Base-by-base conservation (phyloP, 1,140 invertebrate species). In the Euwallacea fornicatus region DNA sequence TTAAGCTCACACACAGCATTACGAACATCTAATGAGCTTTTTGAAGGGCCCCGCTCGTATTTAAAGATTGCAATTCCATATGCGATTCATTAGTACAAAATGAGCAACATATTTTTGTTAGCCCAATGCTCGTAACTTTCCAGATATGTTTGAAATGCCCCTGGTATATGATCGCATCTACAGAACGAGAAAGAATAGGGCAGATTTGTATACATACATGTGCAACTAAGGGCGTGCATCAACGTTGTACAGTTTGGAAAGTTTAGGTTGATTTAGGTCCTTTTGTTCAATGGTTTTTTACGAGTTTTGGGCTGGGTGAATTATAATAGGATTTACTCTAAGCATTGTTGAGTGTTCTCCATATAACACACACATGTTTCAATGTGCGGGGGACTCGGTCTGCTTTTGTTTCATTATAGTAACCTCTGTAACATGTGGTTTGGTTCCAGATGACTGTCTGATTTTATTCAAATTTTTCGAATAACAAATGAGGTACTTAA, bases 241-340 rank as follows among this genome's bases (percentile, higher is more conserved):
- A 42, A 46, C 60, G 33, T 42, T 60, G 42, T 42, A 42, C 10
- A 7, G 58, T 63, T 63, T 63, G 13, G 60, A 63, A 16, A 63
- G 42, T 63, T 13, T 63, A 63, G 21, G 60, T 63, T 63, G 60
- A 63, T 63, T 63, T 63, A 63, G 60, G 43, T 15, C 60, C 60
- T 44, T 63, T 63, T 63, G 60, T 63, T 46, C 13, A 9, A 11
- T 7, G 2, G 60, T 63, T 63, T 63, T 63, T 63, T 63, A 63
- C 46, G 60, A 63, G 60, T n/a, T 63, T 63, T 47, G n/a, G 60
- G 44, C 33, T 63, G 60, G 60, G 60, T 44, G 42, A 63, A 15
- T 13, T 63, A 63, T 63, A 63, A 63, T 63, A 46, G 60, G 60
- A 63, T 63, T 63, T 63, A 63, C n/a, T 63, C 60, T 15, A 63